phyloP scores from a whole-genome alignment of 2,113 vertebrate species.

The Geothlypis trichas region DNA sequence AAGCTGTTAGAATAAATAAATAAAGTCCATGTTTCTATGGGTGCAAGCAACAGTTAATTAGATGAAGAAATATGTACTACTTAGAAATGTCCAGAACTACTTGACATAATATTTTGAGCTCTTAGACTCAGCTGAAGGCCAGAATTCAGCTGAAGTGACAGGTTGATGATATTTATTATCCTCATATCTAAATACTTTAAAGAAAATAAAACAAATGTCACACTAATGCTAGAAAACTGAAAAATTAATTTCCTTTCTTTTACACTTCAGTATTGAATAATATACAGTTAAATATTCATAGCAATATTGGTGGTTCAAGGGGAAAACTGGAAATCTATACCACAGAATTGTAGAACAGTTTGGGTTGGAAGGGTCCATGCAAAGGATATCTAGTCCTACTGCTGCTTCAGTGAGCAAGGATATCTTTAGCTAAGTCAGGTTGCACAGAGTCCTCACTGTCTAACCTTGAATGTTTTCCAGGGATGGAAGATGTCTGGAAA shows the following conservation, averaged over 20 bases:
- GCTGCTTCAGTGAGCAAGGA: background rate
- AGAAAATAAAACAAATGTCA: background rate
- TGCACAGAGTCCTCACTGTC: background rate
- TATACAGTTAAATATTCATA: background rate
- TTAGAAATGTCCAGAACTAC: background rate
- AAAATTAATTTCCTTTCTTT: background rate
- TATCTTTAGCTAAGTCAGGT: background rate
- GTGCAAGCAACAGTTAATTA: background rate
- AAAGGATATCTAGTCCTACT: background rate
- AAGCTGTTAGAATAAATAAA: background rate
- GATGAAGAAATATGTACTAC: background rate
- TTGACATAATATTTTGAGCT: background rate
- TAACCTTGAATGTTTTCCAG: background rate
- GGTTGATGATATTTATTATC: background rate
- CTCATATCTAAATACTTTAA: background rate
- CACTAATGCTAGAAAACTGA: background rate
- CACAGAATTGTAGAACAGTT: background rate
- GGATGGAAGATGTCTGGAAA: background rate
- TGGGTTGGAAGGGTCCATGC: background rate
- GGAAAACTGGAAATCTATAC: background rate
- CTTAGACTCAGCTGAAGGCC: background rate
- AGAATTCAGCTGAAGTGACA: background rate
- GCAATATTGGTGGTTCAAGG: background rate
- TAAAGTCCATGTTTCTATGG: background rate
- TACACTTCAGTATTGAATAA: background rate